Percentiles rank a stretch among this genome's conserved stretches.
These are phyloP conservation scores for Philopotamus ludificatus DNA, from an alignment of 1,140 invertebrate genomes.

Conservation along the genomic window DNA sequence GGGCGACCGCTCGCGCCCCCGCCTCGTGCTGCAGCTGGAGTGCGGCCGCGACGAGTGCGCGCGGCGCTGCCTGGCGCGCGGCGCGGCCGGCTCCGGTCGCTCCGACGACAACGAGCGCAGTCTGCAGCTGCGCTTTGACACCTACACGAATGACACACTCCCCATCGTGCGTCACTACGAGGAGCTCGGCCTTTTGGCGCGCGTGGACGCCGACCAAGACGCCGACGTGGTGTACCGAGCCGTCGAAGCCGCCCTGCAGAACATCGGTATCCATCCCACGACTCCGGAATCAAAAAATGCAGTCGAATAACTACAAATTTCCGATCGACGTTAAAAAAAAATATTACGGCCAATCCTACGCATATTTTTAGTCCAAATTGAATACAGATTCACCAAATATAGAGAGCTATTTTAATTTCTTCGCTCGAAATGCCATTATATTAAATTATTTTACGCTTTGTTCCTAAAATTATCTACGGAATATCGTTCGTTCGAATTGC, in stretches of 20 bases:
- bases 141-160: conserved; percentile 87
- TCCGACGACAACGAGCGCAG: conserved; percentile 94
- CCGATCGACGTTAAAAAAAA: no score
- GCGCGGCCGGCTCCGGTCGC: conserved; percentile 85
- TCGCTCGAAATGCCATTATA: no score
- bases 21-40: conserved; percentile 93
- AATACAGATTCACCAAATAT: no score
- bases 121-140: conserved; percentile 86
- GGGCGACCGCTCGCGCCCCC: conserved; percentile 78
- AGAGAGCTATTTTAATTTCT: no score
- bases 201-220: conserved; percentile 70
- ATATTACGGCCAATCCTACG: no score
- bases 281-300: no score
- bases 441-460: no score
- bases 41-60: conserved; percentile 84
- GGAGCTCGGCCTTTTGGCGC: conserved; percentile 68
- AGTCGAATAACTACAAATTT: no score
- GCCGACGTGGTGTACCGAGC: conserved; percentile 71
- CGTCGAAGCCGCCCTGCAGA: conserved; percentile 53
- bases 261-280: no score
- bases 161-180: conserved; percentile 92
- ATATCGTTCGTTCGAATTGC: no score
- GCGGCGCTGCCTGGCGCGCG: conserved; percentile 80
- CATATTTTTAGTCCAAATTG: no score
- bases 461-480: no score